Percentiles rank a stretch among this genome's conserved stretches.
These are phyloP conservation scores for Siderastrea radians DNA, from an alignment of 92 coral and sea anemone genomes.

Conservation along the genomic window DNA sequence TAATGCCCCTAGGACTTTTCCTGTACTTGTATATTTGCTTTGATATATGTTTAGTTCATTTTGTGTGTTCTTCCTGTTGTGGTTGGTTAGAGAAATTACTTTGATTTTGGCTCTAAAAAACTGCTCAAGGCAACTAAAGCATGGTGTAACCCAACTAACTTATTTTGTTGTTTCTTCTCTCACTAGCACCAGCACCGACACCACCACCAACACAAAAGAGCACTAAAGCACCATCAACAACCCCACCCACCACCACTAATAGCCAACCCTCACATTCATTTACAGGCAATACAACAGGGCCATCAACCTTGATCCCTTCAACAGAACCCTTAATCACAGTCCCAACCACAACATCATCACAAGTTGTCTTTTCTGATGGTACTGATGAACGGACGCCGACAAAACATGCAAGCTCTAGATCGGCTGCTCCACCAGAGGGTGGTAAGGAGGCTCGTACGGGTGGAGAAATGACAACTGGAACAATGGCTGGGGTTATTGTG, in stretches of 20 bases:
- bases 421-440: neutral
- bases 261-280: constrained; percentile 35
- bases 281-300: neutral
- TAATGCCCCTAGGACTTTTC: too few relatives aligned
- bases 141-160: neutral
- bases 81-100: too few relatives aligned
- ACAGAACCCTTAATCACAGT: neutral
- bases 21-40: too few relatives aligned
- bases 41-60: too few relatives aligned
- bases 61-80: too few relatives aligned
- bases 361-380: neutral
- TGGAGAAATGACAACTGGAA: neutral
- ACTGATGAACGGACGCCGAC: neutral
- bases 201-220: constrained; percentile 12
- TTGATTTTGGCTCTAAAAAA: neutral
- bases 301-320: neutral
- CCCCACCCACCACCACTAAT: constrained; percentile 32
- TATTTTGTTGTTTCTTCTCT: neutral
- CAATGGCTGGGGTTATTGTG: constrained; percentile 37
- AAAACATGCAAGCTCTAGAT: neutral
- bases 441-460: constrained; percentile 15
- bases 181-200: constrained; percentile 34
- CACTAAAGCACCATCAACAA: constrained; percentile 32
- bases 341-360: constrained; percentile 5
- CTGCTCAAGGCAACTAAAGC: neutral